Evolutionary conservation across 2,888 invertebrate genomes (phyloP).

Genomic region (Anoncus sp.): DNA sequence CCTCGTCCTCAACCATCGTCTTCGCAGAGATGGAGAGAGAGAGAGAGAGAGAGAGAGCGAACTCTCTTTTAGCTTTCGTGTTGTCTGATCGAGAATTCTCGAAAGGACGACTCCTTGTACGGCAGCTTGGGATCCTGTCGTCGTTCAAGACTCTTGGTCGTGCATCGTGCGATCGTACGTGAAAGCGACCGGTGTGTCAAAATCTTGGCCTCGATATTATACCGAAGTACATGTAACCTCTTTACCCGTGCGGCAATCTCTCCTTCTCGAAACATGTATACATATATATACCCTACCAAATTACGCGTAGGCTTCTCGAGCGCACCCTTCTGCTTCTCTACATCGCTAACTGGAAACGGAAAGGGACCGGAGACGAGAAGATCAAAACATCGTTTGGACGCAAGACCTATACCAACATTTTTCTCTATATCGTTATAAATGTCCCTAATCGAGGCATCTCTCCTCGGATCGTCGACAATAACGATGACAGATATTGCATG

Average conservation of each 20-base stretch:
- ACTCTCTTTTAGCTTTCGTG: slow-evolving; percentile 41
- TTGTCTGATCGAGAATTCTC: slow-evolving; percentile 36
- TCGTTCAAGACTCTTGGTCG: slow-evolving; percentile 5
- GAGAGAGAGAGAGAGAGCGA: slow-evolving; percentile 1
- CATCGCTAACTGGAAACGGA: not conserved
- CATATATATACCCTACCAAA: not conserved
- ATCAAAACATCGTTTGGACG: not conserved
- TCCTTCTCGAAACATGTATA: slow-evolving; percentile 10
- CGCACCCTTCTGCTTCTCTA: not conserved
- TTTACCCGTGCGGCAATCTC: not conserved
- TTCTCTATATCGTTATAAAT: not conserved
- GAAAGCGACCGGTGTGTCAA: slow-evolving; percentile 74
- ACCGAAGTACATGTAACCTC: slow-evolving; percentile 15
- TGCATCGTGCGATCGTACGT: slow-evolving; percentile 53
- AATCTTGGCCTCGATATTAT: slow-evolving; percentile 75
- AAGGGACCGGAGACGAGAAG: not conserved
- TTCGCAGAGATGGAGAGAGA: too few relatives aligned
- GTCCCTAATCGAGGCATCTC: not conserved
- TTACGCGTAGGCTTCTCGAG: not conserved
- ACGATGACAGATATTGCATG: not conserved
- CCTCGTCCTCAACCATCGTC: slow-evolving; percentile 56
- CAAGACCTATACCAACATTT: slow-evolving; percentile 1
- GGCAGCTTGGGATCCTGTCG: slow-evolving; percentile 68
- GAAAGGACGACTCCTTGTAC: slow-evolving; percentile 76
- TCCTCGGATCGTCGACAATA: not conserved